Percentiles rank a stretch among this genome's conserved stretches.
Evolutionary conservation across 2,888 invertebrate species (phyloP).

Genomic region (Microctonus hyperodae): DNA sequence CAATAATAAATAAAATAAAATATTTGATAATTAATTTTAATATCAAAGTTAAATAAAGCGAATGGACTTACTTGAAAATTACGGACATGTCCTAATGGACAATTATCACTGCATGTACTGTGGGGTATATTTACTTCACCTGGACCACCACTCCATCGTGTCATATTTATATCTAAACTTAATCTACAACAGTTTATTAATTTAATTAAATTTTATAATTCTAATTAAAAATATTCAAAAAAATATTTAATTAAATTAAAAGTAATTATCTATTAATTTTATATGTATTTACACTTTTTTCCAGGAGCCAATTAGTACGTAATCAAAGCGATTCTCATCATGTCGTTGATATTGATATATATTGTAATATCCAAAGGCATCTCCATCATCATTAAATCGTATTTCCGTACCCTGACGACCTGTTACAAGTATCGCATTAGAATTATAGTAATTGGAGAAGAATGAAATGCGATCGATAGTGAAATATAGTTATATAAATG

Average conservation of each 20-base stretch:
- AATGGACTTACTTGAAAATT: slow-evolving; percentile 65
- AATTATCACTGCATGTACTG: slow-evolving; percentile 72
- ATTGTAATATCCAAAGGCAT: slow-evolving; percentile 74
- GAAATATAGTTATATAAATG: too few species aligned
- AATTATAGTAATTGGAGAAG: neutral
- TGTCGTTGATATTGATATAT: slow-evolving; percentile 73
- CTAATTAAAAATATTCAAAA: slow-evolving; percentile 12
- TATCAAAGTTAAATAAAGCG: neutral
- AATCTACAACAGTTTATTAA: slow-evolving; percentile 59
- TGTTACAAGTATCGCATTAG: slow-evolving; percentile 39
- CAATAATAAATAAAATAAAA: neutral
- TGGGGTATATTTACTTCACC: slow-evolving; percentile 62
- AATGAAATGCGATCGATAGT: neutral
- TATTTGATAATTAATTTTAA: neutral
- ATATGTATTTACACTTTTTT: slow-evolving; percentile 65
- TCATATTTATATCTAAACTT: slow-evolving; percentile 62
- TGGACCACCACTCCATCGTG: slow-evolving; percentile 62
- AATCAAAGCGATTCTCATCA: slow-evolving; percentile 66
- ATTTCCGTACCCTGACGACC: slow-evolving; percentile 66
- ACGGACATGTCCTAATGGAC: slow-evolving; percentile 68
- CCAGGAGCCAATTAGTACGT: slow-evolving; percentile 69
- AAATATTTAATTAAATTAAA: slow-evolving; percentile 11
- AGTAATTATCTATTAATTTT: neutral
- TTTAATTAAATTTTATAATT: slow-evolving; percentile 32
- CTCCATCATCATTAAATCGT: slow-evolving; percentile 72